A percentile compares a stretch with the other conserved stretches of the same genome.
These are phyloP conservation scores for Drosophila nr. perissopoda DNA, from an alignment of 2,888 invertebrate genomes.

Conservation along the genomic window DNA sequence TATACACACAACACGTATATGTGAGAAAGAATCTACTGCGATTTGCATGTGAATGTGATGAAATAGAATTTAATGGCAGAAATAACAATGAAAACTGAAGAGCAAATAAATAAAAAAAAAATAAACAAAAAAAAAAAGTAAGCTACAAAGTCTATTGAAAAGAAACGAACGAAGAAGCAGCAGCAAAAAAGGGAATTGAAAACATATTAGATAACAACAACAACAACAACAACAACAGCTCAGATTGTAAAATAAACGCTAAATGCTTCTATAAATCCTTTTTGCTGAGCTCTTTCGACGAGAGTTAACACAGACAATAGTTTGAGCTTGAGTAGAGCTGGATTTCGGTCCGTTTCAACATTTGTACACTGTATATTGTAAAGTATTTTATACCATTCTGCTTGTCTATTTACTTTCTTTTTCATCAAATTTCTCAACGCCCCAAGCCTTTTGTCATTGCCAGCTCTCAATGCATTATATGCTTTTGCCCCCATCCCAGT, in stretches of 20 bases:
- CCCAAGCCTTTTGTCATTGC: conserved; percentile 49
- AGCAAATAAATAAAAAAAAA: conserved; percentile 69
- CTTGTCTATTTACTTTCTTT: conserved; percentile 23
- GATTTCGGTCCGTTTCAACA: background rate
- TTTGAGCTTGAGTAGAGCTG: background rate
- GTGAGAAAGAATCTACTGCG: conserved; percentile 35
- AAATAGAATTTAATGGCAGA: conserved; percentile 75
- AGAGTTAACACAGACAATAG: background rate
- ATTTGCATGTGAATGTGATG: conserved; percentile 77
- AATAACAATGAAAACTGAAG: conserved; percentile 62
- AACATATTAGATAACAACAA: background rate
- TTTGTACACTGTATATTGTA: background rate
- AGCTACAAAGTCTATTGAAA: conserved; percentile 58
- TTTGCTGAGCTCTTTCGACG: background rate
- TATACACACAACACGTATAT: background rate
- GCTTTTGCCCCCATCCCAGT: conserved; percentile 20
- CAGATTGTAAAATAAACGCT: background rate
- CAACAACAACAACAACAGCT: background rate
- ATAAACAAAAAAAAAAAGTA: conserved; percentile 10
- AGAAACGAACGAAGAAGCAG: background rate
- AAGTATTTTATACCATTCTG: conserved; percentile 1
- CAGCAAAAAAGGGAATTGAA: background rate
- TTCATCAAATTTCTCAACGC: conserved; percentile 36
- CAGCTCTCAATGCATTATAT: conserved; percentile 30
- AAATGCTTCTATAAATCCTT: conserved; percentile 18